Base-by-base conservation (phyloP, 1,140 invertebrate species). In the Anoplolepis gracilipes region DNA sequence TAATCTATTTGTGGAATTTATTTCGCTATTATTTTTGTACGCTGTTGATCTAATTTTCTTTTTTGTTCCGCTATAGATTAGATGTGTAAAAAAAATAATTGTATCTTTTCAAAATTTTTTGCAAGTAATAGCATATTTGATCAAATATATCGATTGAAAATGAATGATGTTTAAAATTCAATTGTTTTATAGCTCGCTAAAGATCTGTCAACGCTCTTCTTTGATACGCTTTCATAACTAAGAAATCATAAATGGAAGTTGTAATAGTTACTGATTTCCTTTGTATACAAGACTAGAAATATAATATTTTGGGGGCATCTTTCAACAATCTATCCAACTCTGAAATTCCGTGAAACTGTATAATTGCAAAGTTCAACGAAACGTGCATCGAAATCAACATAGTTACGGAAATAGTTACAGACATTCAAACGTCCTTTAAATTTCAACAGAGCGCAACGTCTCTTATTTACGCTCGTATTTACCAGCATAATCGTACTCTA, bases 321-420 rank as follows among this genome's bases (percentile, higher is more conserved):
- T 59, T 16, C 53, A 42, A 28, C 49, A 55, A 72, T 72, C 65
- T 57, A 67, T 42, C 49, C 49, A 82, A 73, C 78, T 82, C 73
- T 16, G 55, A 55, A 82, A 73, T 82, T 82, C 53, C 53, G n/a
- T 3, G 13, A 55, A 73, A 67, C 53, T 72, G 67, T 69, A 36
- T 82, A 82, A 82, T 82, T 59, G 39, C 78, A 13, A 82, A 82
- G 67, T 82, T 82, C 36, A 72, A 82, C 78, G 67, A 73, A 82
- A 73, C 53, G 78, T 61, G 13, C 28, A 28, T 25, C 49, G 67
- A 22, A 42, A 81, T 72, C 78, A 81, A 72, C 78, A 46, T 55
- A 72, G 67, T 82, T 82, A 73, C 53, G 67, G 67, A 33, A 61
- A 82, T 46, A 73, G 78, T 73, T 61, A 73, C 36, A 72, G 65